These are phyloP conservation scores for Xestoiulus laeticollis DNA, from an alignment of 2,888 invertebrate species.

Conservation along the genomic window DNA sequence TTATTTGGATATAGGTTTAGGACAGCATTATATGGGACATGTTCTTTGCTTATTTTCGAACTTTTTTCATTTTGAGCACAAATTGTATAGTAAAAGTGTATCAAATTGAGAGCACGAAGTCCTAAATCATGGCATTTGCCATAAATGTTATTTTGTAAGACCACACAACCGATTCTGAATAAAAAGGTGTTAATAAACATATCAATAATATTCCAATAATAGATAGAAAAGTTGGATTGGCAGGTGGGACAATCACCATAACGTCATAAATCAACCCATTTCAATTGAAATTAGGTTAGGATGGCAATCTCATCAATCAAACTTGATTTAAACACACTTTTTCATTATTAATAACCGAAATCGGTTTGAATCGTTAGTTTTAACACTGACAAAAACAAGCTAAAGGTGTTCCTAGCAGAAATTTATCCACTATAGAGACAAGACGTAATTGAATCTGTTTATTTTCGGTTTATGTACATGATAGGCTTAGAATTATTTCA, in stretches of 20 bases:
- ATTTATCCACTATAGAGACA: background rate
- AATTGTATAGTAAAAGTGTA: background rate
- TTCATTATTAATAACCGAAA: background rate
- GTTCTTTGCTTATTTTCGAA: background rate
- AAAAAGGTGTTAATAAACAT: constrained; percentile 19
- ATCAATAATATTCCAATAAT: background rate
- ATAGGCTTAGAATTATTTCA: constrained; percentile 31
- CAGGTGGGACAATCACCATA: background rate
- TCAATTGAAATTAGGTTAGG: constrained; percentile 24
- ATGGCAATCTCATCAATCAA: background rate
- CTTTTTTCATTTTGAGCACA: background rate
- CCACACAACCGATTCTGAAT: background rate
- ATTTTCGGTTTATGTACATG: constrained; percentile 16
- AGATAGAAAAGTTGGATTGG: background rate
- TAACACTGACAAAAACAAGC: no score
- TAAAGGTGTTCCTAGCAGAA: no score
- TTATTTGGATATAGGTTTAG: constrained; percentile 20
- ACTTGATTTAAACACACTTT: background rate
- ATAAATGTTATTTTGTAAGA: constrained; percentile 23
- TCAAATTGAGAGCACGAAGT: constrained; percentile 24
- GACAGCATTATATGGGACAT: background rate
- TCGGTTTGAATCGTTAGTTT: no score
- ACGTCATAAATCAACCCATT: constrained; percentile 3
- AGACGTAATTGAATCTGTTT: background rate
- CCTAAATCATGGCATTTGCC: constrained; percentile 37